These are phyloP conservation scores for Bedellia somnulentella DNA, from an alignment of 2,888 invertebrate genomes.

Conservation along the genomic window DNA sequence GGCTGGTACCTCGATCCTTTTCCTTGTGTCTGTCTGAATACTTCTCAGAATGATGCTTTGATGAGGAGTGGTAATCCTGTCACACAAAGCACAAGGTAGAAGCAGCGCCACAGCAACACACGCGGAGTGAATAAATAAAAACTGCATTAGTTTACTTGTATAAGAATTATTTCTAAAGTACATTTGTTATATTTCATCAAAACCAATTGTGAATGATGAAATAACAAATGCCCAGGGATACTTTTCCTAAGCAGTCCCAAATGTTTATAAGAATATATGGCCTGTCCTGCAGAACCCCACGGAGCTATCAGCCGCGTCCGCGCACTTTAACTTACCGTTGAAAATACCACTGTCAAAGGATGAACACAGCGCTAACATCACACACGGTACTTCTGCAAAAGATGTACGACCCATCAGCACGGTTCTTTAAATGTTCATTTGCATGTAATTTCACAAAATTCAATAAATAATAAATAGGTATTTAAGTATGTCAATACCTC, in stretches of 20 bases:
- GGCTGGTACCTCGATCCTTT: conserved; percentile 32
- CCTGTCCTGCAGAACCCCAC: too few species aligned
- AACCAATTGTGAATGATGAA: conserved; percentile 31
- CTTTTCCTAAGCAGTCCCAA: conserved; percentile 38
- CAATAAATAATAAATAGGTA: conserved; percentile 28
- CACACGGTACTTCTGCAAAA: conserved; percentile 78
- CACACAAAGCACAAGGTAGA: conserved; percentile 65
- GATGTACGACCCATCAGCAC: conserved; percentile 74
- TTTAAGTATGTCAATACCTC: conserved; percentile 56
- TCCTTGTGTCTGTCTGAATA: conserved; percentile 58
- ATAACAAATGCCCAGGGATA: conserved; percentile 32
- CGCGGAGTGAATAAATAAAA: conserved; percentile 60
- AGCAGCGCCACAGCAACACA: conserved; percentile 63
- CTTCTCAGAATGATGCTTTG: conserved; percentile 59
- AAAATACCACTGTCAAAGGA: conserved; percentile 63
- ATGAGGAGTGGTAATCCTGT: conserved; percentile 60
- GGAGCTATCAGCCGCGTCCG: too few species aligned
- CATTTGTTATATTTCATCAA: conserved; percentile 35
- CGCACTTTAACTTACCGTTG: conserved; percentile 73
- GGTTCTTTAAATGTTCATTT: conserved; percentile 21
- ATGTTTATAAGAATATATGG: too few species aligned
- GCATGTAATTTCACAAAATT: conserved; percentile 16
- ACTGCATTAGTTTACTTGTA: conserved; percentile 51
- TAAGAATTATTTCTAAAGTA: conserved; percentile 29
- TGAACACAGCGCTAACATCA: conserved; percentile 69